These are phyloP conservation scores for Apeira syringaria DNA, from an alignment of 2,888 invertebrate genomes.

Conservation along the genomic window DNA sequence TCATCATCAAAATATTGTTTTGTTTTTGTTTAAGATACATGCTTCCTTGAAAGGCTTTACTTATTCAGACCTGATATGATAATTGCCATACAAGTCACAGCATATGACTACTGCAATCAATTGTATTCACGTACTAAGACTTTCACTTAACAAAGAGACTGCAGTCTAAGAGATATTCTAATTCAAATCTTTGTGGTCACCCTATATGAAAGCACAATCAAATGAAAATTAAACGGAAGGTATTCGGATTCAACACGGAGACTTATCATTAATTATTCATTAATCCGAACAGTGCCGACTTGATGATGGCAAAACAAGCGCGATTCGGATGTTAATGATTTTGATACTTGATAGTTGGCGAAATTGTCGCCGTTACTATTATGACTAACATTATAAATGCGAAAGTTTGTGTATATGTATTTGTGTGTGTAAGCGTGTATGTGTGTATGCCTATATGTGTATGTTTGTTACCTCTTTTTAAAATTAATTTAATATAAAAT, in stretches of 20 bases:
- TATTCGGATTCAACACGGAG: slow-evolving; percentile 51
- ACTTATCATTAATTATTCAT: slow-evolving; percentile 64
- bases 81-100: too few species aligned
- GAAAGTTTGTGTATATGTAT: not conserved
- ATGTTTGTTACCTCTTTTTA: too few species aligned
- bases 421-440: not conserved
- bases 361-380: not conserved
- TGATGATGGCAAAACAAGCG: slow-evolving; percentile 55
- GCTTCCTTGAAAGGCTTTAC: too few species aligned
- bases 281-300: slow-evolving; percentile 49
- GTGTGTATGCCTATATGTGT: not conserved
- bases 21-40: too few species aligned
- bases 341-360: slow-evolving; percentile 13
- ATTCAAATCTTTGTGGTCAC: slow-evolving; percentile 3
- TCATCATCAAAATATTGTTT: too few species aligned
- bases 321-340: slow-evolving; percentile 12
- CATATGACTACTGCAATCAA: too few species aligned
- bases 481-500: too few species aligned
- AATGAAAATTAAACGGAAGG: slow-evolving; percentile 60
- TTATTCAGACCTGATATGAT: too few species aligned
- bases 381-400: too few species aligned
- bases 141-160: too few species aligned
- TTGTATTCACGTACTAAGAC: too few species aligned
- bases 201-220: slow-evolving; percentile 41
- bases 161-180: too few species aligned